These are phyloP conservation scores for Spinus pinus DNA, from an alignment of 2,797 vertebrate genomes.

Conservation along the genomic window DNA sequence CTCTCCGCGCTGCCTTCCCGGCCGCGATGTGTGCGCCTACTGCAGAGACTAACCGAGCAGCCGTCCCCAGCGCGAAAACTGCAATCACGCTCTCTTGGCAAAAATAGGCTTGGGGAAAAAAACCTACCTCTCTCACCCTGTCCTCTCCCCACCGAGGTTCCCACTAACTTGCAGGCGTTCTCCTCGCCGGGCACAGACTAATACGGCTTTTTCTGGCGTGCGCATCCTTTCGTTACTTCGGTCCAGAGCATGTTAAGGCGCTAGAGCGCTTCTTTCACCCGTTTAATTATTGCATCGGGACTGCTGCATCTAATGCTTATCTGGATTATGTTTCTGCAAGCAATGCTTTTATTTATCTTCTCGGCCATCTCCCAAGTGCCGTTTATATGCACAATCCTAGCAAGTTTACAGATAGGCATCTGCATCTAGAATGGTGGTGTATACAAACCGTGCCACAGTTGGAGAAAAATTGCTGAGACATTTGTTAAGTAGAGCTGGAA, in stretches of 20 bases:
- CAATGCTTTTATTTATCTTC: not conserved
- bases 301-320: not conserved
- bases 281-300: not conserved
- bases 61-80: conserved; percentile 3
- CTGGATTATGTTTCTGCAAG: not conserved
- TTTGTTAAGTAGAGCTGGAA: not conserved
- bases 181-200: not conserved
- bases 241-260: not conserved
- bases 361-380: not conserved
- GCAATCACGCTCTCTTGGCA: not conserved
- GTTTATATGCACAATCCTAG: not conserved
- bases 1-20: not conserved
- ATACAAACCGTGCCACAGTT: not conserved
- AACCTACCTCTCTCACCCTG: not conserved
- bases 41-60: not conserved
- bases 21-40: not conserved
- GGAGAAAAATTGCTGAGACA: not conserved
- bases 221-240: not conserved
- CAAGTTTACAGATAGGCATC: conserved; percentile 18
- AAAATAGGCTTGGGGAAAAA: not conserved
- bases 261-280: not conserved
- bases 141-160: not conserved
- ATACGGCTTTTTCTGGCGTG: not conserved
- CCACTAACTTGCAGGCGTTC: not conserved
- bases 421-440: not conserved